Evolutionary conservation across 2,888 invertebrate genomes (phyloP), one percentile per base, ranked within the genome.

Genomic region (Auanema sp.): DNA sequence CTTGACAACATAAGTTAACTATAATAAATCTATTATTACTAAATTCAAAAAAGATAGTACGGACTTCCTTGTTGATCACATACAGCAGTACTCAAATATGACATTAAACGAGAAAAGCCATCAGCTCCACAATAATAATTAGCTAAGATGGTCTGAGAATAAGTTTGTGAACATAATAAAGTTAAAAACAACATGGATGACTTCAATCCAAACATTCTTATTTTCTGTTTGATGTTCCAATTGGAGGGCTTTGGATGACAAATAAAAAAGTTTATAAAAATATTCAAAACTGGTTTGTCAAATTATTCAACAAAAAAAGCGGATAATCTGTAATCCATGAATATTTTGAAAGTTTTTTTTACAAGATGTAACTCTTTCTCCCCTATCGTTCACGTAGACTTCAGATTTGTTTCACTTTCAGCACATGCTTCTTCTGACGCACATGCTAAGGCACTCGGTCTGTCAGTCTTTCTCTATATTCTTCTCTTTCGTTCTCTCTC

Each of bases 1-100:
- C 18, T 52, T 64, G 58, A 49, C 73, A 73, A 52, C 73, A 73
- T 56, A 60, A 47, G 65, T 72, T 72, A 43, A 72, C 72, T 72
- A 61, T 11, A 72, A 62, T 43, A 43, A 6, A 5, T 47, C 8
- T 3, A 21, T 21, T 47, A 47, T 47, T 47, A 47, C 3, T 5
- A 18, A 47, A 18, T 47, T 5, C 10, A 21, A 16, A 5, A 16
- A 21, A 47, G 16, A 47, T 47, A 5, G 6, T 10, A 5, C 47
- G 47, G 10, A 62, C 62, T 62, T 18, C 57, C 57, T 18, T 41
- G 12, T 51, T 62, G 62, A 41, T 57, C 56, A 40, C 62, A 62
- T n/a, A 18, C 41, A 14, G 56, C 16, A 10, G 57, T 62, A 25
- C 41, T 23, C n/a, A 62, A 10, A 44, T 40, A 57, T 2, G 62